phyloP scores from a whole-genome alignment of 2,113 vertebrate genomes.

The Etia nguti region DNA sequence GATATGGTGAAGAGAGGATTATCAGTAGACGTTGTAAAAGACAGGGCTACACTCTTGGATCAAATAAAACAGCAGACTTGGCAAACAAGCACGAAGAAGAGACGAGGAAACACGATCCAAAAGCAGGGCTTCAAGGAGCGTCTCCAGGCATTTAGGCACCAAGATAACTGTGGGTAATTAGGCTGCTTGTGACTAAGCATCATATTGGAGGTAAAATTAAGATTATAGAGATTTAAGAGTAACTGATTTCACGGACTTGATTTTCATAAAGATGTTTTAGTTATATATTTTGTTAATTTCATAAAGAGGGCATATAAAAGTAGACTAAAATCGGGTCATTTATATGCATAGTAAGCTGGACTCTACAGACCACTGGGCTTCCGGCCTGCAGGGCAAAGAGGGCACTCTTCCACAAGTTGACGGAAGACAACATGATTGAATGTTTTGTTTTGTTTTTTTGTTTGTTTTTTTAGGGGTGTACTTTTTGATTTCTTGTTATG shows the following conservation, averaged over 20 bases:
- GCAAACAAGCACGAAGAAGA: background rate
- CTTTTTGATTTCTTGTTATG: accelerated
- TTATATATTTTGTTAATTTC: background rate
- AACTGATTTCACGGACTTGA: background rate
- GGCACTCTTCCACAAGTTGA: no score
- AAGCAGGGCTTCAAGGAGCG: background rate
- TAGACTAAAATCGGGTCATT: background rate
- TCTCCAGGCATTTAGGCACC: background rate
- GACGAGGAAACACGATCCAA: background rate
- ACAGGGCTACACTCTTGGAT: background rate
- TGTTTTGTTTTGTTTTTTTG: accelerated
- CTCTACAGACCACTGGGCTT: background rate
- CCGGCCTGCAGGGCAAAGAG: accelerated
- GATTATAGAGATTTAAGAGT: background rate
- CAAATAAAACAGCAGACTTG: background rate
- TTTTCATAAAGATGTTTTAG: background rate
- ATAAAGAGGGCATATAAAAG: background rate
- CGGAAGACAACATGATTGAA: accelerated
- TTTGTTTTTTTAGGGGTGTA: background rate
- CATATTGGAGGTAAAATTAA: background rate
- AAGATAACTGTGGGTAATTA: background rate
- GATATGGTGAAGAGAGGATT: background rate
- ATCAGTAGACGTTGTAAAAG: background rate
- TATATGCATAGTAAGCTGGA: background rate
- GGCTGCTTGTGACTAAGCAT: background rate